phyloP scores from a whole-genome alignment of 2,888 invertebrate species.

The Labia minor region DNA sequence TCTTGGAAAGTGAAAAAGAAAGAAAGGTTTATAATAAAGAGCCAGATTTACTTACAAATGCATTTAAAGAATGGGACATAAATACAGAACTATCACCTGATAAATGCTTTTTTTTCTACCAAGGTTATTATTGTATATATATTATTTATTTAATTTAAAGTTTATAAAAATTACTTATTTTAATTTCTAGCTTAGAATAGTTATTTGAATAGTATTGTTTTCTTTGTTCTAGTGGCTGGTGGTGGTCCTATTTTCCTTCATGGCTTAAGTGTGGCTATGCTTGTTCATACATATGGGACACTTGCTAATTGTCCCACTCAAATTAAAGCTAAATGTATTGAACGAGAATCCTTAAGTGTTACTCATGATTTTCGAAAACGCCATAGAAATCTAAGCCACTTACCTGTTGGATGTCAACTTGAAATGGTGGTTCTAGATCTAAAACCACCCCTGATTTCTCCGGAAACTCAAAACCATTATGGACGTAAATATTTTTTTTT shows the following conservation, averaged over 20 bases:
- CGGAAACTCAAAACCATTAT: neutral
- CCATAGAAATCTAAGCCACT: slow-evolving; percentile 67
- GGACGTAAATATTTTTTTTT: neutral
- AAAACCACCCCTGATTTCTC: neutral
- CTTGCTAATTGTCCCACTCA: slow-evolving; percentile 63
- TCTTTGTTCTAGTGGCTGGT: slow-evolving; percentile 59
- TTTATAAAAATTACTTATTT: neutral
- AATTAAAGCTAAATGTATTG: slow-evolving; percentile 69
- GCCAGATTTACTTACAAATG: too few species aligned
- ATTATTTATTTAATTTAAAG: neutral
- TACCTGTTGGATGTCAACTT: slow-evolving; percentile 83
- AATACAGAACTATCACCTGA: too few species aligned
- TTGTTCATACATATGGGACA: slow-evolving; percentile 75
- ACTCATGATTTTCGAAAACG: slow-evolving; percentile 68
- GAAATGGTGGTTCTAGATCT: slow-evolving; percentile 50
- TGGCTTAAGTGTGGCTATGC: slow-evolving; percentile 78
- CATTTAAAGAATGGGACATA: too few species aligned
- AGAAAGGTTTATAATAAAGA: too few species aligned
- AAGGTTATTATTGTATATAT: neutral
- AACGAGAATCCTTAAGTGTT: slow-evolving; percentile 76
- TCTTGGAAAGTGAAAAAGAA: too few species aligned
- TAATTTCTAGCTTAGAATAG: neutral
- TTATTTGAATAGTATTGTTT: slow-evolving; percentile 30
- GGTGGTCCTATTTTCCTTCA: slow-evolving; percentile 89
- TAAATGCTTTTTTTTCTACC: neutral